Percentiles rank a stretch among this genome's conserved stretches.
phyloP scores from a whole-genome alignment of 2,888 invertebrate genomes.

The Mythimna impura region DNA sequence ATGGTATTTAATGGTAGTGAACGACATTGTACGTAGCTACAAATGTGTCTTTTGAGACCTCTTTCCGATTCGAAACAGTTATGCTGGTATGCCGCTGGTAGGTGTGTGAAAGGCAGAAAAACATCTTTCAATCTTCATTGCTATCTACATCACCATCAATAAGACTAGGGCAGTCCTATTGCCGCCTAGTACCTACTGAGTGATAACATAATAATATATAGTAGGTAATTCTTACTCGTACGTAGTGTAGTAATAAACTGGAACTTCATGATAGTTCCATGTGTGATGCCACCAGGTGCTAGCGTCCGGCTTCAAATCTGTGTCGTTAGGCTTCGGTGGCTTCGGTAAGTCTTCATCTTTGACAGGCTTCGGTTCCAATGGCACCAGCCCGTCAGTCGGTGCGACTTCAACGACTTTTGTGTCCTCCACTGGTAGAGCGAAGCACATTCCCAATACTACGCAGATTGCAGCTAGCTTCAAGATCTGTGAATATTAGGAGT shows the following conservation, averaged over 20 bases:
- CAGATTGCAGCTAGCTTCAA: conserved; percentile 38
- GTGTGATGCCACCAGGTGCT: conserved; percentile 48
- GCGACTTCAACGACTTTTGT: background rate
- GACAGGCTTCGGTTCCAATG: conserved; percentile 1
- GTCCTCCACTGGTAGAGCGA: conserved; percentile 44
- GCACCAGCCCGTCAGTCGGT: background rate
- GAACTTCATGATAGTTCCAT: conserved; percentile 32
- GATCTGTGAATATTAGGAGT: conserved; percentile 29
- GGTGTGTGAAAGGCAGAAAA: too few relatives aligned
- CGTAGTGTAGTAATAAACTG: conserved; percentile 23
- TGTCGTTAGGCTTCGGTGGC: conserved; percentile 17
- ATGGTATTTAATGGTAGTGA: background rate
- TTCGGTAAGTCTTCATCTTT: conserved; percentile 1
- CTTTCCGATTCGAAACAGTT: background rate
- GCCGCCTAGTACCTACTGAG: background rate
- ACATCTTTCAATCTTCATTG: background rate
- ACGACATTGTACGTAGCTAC: background rate
- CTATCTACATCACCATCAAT: too few relatives aligned
- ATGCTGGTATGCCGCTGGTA: background rate
- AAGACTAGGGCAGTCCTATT: too few relatives aligned
- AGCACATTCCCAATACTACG: conserved; percentile 48
- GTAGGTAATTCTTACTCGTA: conserved; percentile 19
- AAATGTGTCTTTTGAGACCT: background rate
- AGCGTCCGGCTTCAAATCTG: conserved; percentile 54
- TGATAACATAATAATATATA: background rate